Evolutionary conservation across 2,888 invertebrate species (phyloP).

Genomic region (Lasioglossum leucozonium): DNA sequence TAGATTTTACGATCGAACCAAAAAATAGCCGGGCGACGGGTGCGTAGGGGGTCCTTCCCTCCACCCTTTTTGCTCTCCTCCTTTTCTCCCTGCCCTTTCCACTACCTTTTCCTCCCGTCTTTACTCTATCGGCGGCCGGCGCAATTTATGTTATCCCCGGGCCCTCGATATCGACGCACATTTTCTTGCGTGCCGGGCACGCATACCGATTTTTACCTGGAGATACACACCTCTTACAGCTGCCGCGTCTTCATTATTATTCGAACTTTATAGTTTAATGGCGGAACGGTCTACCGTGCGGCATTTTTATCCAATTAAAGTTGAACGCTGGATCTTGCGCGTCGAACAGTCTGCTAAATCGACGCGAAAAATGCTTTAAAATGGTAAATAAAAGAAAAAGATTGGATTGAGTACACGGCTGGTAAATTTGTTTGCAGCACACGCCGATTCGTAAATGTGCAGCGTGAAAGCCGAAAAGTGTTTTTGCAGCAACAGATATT

Average conservation of each 20-base stretch:
- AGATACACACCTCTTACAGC: neutral
- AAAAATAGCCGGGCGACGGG: slow-evolving; percentile 79
- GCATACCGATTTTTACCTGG: neutral
- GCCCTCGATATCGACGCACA: neutral
- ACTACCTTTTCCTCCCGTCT: slow-evolving; percentile 36
- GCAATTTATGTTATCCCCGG: slow-evolving; percentile 12
- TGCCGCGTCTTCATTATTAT: slow-evolving; percentile 1
- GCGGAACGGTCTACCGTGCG: neutral
- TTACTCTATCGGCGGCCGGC: slow-evolving; percentile 35
- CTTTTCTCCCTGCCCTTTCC: slow-evolving; percentile 34
- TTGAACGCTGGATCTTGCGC: neutral
- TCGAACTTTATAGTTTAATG: neutral
- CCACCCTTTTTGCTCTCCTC: slow-evolving; percentile 53
- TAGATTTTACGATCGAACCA: slow-evolving; percentile 84
- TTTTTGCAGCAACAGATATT: neutral
- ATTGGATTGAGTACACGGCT: no score
- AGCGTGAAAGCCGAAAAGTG: neutral
- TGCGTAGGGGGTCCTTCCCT: slow-evolving; percentile 68
- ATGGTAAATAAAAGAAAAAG: no score
- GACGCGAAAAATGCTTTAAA: no score
- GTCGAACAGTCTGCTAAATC: no score
- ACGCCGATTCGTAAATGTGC: neutral
- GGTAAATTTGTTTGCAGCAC: neutral
- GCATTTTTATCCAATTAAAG: neutral
- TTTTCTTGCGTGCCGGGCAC: neutral